Evolutionary conservation across 1,140 invertebrate species (phyloP).

Genomic region (Arion vulgaris): DNA sequence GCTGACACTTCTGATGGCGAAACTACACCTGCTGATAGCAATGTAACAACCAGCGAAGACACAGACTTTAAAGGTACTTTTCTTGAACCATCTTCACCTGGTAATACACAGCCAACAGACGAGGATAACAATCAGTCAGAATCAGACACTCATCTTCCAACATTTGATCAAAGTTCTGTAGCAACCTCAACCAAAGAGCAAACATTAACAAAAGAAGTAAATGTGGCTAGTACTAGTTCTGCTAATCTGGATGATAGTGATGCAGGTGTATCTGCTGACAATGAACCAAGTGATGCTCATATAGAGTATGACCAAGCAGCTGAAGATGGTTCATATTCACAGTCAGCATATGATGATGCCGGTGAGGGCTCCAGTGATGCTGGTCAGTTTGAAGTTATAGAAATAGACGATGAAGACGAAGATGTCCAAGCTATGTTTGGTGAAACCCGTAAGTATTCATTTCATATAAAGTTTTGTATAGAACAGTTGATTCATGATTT

Average conservation of each 20-base stretch:
- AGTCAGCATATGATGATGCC: slow-evolving; percentile 19
- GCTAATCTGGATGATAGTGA: background rate
- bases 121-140: background rate
- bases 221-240: background rate
- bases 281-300: background rate
- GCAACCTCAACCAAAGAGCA: background rate
- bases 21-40: background rate
- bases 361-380: slow-evolving; percentile 20
- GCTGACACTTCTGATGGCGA: background rate
- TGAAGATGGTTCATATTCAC: slow-evolving; percentile 22
- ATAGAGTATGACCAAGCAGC: slow-evolving; percentile 20
- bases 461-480: background rate
- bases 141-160: background rate
- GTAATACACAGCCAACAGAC: background rate
- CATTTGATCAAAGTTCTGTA: background rate
- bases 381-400: slow-evolving; percentile 32
- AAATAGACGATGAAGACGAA: slow-evolving; percentile 31
- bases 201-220: background rate
- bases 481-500: background rate
- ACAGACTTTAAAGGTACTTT: slow-evolving; percentile 38
- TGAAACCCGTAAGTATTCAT: slow-evolving; percentile 15
- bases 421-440: slow-evolving; percentile 25
- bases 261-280: background rate
- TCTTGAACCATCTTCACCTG: background rate
- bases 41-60: background rate